These are phyloP conservation scores for Penelope pileata DNA, from an alignment of 2,113 vertebrate species.

Conservation along the genomic window DNA sequence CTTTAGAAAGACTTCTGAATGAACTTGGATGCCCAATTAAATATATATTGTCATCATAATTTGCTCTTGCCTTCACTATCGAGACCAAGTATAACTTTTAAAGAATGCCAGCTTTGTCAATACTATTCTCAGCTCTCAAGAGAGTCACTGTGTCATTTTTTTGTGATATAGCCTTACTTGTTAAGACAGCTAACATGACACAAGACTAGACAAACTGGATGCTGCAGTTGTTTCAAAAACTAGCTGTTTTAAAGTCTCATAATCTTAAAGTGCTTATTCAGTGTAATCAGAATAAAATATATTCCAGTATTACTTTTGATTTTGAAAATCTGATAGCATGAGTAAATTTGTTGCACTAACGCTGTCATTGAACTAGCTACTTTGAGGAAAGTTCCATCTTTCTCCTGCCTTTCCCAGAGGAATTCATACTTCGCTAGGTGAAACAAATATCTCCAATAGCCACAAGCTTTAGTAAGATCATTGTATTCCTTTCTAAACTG, in stretches of 20 bases:
- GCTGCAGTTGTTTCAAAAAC: not conserved
- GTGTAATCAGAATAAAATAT: not conserved
- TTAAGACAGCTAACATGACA: not conserved
- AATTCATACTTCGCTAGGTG: not conserved
- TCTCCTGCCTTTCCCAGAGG: not conserved
- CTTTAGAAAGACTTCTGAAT: not conserved
- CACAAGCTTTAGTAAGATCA: not conserved
- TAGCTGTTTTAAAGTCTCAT: not conserved
- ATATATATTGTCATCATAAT: not conserved
- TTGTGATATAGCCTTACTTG: not conserved
- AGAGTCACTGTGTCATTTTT: not conserved
- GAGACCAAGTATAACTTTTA: not conserved
- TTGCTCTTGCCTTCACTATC: not conserved
- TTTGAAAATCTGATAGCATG: not conserved
- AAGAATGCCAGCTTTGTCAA: conserved; percentile 13
- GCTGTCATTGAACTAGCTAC: not conserved
- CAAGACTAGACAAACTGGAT: not conserved
- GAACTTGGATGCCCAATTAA: not conserved
- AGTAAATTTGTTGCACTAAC: not conserved
- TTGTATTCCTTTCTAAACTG: not conserved
- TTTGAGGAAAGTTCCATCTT: not conserved
- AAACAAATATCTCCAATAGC: not conserved
- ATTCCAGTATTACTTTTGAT: not conserved
- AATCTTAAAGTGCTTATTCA: not conserved
- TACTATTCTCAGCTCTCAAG: not conserved